A percentile compares a stretch with the other conserved stretches of the same genome.
Evolutionary conservation across 2,888 invertebrate genomes (phyloP).

Genomic region (Limenitis camilla): DNA sequence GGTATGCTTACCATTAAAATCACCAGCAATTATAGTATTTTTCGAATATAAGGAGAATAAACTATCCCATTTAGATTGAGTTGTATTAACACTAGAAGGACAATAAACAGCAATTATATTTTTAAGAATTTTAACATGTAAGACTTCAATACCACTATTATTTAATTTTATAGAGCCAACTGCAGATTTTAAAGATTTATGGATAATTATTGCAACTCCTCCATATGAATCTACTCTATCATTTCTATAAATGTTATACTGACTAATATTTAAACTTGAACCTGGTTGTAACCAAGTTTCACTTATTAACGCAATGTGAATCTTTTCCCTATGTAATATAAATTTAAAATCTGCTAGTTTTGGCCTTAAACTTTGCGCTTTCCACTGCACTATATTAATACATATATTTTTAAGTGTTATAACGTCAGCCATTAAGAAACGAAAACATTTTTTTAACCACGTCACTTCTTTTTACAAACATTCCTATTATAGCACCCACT

Average conservation of each 20-base stretch:
- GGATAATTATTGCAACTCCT: conserved; percentile 16
- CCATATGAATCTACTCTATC: conserved; percentile 17
- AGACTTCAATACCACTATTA: conserved; percentile 12
- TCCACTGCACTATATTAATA: conserved; percentile 4
- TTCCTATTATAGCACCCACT: neutral
- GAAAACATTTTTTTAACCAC: neutral
- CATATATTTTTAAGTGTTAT: neutral
- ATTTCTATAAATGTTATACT: conserved; percentile 15
- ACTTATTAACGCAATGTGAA: conserved; percentile 17
- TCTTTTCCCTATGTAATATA: conserved; percentile 10
- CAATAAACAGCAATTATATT: conserved; percentile 1
- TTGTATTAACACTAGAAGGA: neutral
- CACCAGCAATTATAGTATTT: conserved; percentile 5
- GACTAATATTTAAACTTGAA: neutral
- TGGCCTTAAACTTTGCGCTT: neutral
- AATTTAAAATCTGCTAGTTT: conserved; percentile 1
- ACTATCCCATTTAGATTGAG: conserved; percentile 6
- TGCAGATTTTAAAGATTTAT: conserved; percentile 15
- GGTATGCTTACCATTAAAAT: conserved; percentile 6
- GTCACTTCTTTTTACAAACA: neutral
- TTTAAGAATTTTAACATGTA: neutral
- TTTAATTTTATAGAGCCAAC: neutral
- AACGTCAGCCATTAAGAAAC: neutral
- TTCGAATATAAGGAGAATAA: neutral
- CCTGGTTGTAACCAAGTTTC: conserved; percentile 22